Evolutionary conservation across 2,113 vertebrate species (phyloP).

Genomic region (Camelus dromedarius): DNA sequence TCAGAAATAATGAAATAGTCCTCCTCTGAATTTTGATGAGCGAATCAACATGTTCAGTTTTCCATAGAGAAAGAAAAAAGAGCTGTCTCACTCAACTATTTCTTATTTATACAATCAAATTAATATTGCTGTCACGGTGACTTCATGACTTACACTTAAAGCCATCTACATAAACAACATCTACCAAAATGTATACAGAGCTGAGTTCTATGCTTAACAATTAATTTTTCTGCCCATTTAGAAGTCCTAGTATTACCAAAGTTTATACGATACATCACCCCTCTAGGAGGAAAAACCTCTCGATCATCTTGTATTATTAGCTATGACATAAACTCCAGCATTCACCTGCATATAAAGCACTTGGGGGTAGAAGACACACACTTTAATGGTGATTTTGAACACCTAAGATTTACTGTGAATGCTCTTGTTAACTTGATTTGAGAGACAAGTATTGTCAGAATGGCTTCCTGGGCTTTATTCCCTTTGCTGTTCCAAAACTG

Average conservation of each 20-base stretch:
- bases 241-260: not conserved
- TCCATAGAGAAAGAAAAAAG: slow-evolving; percentile 64
- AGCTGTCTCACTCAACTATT: not conserved
- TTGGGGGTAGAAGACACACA: not conserved
- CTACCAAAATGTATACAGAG: not conserved
- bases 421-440: not conserved
- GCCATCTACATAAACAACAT: slow-evolving; percentile 38
- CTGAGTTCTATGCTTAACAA: not conserved
- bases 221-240: slow-evolving; percentile 29
- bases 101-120: slow-evolving; percentile 66
- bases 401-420: not conserved
- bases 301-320: slow-evolving; percentile 7
- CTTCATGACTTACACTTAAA: slow-evolving; percentile 46
- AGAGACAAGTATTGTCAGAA: not conserved
- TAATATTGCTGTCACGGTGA: slow-evolving; percentile 58
- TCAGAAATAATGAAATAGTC: slow-evolving; percentile 66
- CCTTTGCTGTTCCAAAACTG: not conserved
- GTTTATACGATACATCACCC: not conserved
- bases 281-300: not conserved
- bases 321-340: not conserved
- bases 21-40: slow-evolving; percentile 74
- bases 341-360: slow-evolving; percentile 3
- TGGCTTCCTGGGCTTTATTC: not conserved
- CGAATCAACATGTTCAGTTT: slow-evolving; percentile 66
- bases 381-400: not conserved